phyloP scores from a whole-genome alignment of 1,140 invertebrate species.

The Bombus polaris region DNA sequence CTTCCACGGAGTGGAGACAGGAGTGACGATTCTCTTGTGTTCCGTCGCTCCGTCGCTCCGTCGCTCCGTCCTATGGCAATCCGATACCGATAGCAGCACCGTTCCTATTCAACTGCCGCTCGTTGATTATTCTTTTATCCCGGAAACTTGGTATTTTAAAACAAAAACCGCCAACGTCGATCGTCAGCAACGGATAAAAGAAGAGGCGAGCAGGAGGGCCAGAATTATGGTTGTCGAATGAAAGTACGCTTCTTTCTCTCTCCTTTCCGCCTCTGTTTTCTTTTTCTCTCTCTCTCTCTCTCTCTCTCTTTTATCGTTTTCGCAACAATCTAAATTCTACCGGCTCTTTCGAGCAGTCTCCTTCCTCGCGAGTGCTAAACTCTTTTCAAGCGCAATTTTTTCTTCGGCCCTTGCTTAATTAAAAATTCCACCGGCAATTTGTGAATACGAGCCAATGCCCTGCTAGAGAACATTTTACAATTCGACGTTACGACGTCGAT shows the following conservation, averaged over 20 bases:
- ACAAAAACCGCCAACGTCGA: not conserved
- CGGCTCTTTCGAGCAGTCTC: not conserved
- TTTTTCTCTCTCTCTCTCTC: not conserved
- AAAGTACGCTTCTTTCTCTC: too few species aligned
- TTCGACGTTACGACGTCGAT: not conserved
- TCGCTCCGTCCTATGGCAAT: not conserved
- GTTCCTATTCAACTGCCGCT: slow-evolving; percentile 12
- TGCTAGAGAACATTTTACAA: too few species aligned
- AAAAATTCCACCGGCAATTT: not conserved
- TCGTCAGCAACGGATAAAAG: too few species aligned
- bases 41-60: not conserved
- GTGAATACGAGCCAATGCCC: not conserved
- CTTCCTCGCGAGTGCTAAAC: too few species aligned
- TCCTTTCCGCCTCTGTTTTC: too few species aligned
- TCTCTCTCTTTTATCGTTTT: not conserved
- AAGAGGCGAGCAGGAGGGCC: not conserved
- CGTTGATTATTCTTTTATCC: slow-evolving; percentile 29
- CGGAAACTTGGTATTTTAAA: slow-evolving; percentile 17
- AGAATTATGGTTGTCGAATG: not conserved
- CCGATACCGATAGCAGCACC: slow-evolving; percentile 22
- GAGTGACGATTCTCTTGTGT: slow-evolving; percentile 27
- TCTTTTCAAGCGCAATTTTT: not conserved
- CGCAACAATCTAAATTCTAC: not conserved
- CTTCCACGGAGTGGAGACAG: not conserved
- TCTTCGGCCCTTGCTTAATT: not conserved